Evolutionary conservation across 2,888 invertebrate species (phyloP), one percentile per base, ranked within the genome.

Genomic region (Peribatodes rhomboidaria): DNA sequence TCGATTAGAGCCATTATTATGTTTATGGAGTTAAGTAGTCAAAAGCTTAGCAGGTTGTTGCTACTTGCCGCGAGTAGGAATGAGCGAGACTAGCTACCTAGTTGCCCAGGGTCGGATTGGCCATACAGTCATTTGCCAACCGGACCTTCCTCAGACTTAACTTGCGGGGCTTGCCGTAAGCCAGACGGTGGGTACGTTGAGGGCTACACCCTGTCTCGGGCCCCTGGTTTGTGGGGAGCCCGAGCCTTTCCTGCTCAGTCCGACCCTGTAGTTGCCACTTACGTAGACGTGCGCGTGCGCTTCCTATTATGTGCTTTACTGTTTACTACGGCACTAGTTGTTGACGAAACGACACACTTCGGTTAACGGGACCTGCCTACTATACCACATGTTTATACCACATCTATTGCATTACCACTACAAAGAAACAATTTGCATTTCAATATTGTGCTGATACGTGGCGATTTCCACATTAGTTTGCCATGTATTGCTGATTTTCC

Each of bases 361-460:
- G 69, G 71, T 69, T 81, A 83, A 83, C 85, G 83, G 84, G 76
- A 80, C 78, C 54, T 69, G 72, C 74, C 68, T 75, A 72, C 78
- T 82, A n/a, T n/a, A n/a, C n/a, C n/a, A n/a, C n/a, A n/a, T n/a
- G 80, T 80, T 78, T 75, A 77, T 76, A 75, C 78, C 73, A 75
- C 65, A 76, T 80, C 77, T 80, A 80, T 77, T 79, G 76, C 79
- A 76, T 79, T 78, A 76, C 72, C 47, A 47, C 54, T 47, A 80
- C 80, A 80, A 81, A 81, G 83, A 81, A 78, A 78, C 77, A 70
- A 84, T 83, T 83, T 82, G 81, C 82, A 83, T 84, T 80, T 81
- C 78, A 81, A 80, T 79, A 81, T 78, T 78, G 71, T 74, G 72
- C 70, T 73, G 72, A 76, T 80, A 76, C 57, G 58, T 18, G 53